A percentile compares a stretch with the other conserved stretches of the same genome.
These are phyloP conservation scores for Stenodema calcarata DNA, from an alignment of 2,888 invertebrate species.

Conservation along the genomic window DNA sequence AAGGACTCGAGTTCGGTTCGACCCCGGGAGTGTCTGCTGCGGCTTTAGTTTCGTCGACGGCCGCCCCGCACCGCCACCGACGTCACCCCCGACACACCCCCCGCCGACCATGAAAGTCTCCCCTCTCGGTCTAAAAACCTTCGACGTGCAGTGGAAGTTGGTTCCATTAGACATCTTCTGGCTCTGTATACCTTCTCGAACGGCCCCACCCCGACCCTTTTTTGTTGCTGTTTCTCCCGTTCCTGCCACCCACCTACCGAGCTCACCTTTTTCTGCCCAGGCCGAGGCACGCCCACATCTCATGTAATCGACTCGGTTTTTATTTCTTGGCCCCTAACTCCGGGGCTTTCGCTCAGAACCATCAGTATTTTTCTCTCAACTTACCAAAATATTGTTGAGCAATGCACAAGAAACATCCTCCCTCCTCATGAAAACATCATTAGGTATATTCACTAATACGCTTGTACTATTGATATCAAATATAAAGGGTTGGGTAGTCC, in stretches of 20 bases:
- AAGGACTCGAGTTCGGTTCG: neutral
- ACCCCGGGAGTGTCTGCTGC: neutral
- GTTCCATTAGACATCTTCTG: neutral
- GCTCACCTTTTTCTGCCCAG: neutral
- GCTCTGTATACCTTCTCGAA: neutral
- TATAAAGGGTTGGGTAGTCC: too few species aligned
- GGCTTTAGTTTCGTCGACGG: neutral
- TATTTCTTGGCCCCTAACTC: neutral
- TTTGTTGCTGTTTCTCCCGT: slow-evolving; percentile 45
- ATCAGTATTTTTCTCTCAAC: too few species aligned
- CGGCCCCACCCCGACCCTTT: neutral
- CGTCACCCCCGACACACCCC: neutral
- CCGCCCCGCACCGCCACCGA: neutral
- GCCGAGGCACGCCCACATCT: neutral
- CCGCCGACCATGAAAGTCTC: slow-evolving; percentile 6
- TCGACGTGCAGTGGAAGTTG: neutral
- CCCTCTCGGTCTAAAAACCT: neutral
- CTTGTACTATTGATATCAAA: too few species aligned
- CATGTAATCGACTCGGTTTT: slow-evolving; percentile 1
- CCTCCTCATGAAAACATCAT: too few species aligned
- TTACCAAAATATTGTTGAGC: too few species aligned
- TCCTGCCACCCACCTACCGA: neutral
- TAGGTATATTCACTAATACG: too few species aligned
- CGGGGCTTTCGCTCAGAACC: neutral
- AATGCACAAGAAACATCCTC: too few species aligned